These are phyloP conservation scores for Hippocampus comes DNA, from an alignment of 2,113 vertebrate genomes.

Conservation along the genomic window DNA sequence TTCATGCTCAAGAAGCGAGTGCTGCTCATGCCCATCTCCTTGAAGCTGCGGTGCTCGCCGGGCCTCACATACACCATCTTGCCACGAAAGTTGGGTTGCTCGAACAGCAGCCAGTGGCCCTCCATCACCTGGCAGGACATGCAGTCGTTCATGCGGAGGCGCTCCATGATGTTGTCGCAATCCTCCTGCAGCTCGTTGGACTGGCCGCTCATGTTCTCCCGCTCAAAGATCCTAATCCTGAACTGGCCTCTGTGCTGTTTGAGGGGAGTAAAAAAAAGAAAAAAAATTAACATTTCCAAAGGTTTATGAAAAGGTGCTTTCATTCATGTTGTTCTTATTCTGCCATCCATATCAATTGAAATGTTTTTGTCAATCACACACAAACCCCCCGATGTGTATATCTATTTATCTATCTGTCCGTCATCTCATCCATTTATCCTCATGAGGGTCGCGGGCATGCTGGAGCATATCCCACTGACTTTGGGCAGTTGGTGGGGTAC, in stretches of 20 bases:
- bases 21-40: constrained; percentile 35
- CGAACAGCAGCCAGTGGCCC: constrained; percentile 67
- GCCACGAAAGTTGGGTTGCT: constrained; percentile 61
- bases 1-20: constrained; percentile 52
- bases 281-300: background rate
- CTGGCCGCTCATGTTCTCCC: constrained; percentile 53
- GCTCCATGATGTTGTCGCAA: constrained; percentile 52
- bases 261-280: background rate
- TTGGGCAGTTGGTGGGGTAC: too few species aligned
- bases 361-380: background rate
- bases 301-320: background rate
- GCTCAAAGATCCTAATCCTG: constrained; percentile 58
- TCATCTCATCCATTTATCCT: too few species aligned
- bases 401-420: too few species aligned
- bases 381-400: too few species aligned
- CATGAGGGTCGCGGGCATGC: too few species aligned
- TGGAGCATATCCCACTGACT: too few species aligned
- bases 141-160: constrained; percentile 49
- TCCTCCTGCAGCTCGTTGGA: constrained; percentile 50
- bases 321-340: background rate
- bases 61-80: constrained; percentile 64
- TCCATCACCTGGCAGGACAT: constrained; percentile 57
- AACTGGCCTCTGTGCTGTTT: constrained; percentile 51
- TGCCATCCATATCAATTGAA: background rate
- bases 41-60: constrained; percentile 64